Base-by-base conservation (phyloP, 2,888 invertebrate genomes). In the Calameuta filiformis region DNA sequence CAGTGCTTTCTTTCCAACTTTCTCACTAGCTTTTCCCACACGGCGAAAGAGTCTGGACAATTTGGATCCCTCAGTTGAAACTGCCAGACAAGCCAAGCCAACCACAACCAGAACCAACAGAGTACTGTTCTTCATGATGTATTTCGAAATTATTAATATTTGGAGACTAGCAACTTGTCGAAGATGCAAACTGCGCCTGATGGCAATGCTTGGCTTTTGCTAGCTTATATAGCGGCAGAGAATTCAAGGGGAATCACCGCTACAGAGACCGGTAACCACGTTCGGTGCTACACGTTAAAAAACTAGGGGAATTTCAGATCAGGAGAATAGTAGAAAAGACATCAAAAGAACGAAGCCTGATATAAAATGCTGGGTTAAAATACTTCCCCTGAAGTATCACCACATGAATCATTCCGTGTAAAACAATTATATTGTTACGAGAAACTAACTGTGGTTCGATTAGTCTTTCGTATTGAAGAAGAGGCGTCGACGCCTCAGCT, bases 1-100 rank as follows among this genome's bases (percentile, higher is more conserved):
- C 30, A 76, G 76, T 33, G 75, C 75, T 68, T 75, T 78, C 40
- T 78, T 73, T 33, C 78, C 78, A 30, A 75, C 68, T 56, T 78
- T 78, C 40, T 78, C 78, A 12, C 37, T 11, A 40, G 75, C 75
- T 68, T 78, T 75, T n/a, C 78, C 78, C 1, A 78, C 68, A 12
- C 73, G 69, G 30, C 33, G 69, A 56, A 73, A 35, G 30, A 73
- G 31, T 69, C 73, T 73, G 68, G 34, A 69, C 71, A 78, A 73
- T 35, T 37, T 77, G 12, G 74, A 73, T 12, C 71, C 69, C 69
- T 75, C 75, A n/a, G 71, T 56, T 23, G 68, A 75, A 69, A 73
- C 56, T 12, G 34, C 69, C 30, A 76, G n/a, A 68, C 75, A 78
- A 33, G 75, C 30, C 15, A 76, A 31, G 34, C 75, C 73, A 69